Percentiles rank a stretch among this genome's conserved stretches.
These are phyloP conservation scores for Lepas anatifera DNA, from an alignment of 2,888 invertebrate genomes.

Conservation along the genomic window DNA sequence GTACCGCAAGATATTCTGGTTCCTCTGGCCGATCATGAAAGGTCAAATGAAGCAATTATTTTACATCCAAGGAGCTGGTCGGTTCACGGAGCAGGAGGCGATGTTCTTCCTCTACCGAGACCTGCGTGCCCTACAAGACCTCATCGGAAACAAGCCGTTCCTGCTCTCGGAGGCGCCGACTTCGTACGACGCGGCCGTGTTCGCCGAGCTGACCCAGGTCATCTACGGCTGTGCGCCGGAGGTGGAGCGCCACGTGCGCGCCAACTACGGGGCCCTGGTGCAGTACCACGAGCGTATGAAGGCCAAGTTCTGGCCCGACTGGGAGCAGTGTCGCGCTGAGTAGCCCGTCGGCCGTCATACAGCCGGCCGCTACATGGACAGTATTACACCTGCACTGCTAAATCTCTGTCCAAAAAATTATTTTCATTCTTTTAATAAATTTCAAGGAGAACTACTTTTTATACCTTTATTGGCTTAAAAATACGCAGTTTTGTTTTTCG, in stretches of 20 bases:
- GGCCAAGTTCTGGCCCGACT: constrained; percentile 33
- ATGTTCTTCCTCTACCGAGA: neutral
- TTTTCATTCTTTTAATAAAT: no score
- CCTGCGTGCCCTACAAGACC: neutral
- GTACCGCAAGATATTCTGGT: neutral
- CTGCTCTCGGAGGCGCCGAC: constrained; percentile 31
- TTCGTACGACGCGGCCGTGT: constrained; percentile 34
- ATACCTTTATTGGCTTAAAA: no score
- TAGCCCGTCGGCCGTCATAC: no score
- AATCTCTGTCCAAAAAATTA: no score
- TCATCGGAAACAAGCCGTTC: constrained; percentile 23
- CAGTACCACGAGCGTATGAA: constrained; percentile 32
- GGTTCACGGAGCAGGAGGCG: no score
- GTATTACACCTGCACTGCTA: no score
- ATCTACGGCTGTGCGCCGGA: constrained; percentile 29
- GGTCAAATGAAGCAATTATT: no score
- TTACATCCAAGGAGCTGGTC: no score
- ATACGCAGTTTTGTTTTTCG: no score
- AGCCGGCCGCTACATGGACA: no score
- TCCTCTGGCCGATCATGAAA: neutral
- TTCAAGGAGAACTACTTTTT: no score
- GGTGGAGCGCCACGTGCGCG: constrained; percentile 29
- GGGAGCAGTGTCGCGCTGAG: constrained; percentile 32
- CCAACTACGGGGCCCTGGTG: constrained; percentile 31
- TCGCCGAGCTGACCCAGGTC: constrained; percentile 33